Percentiles rank a stretch among this genome's conserved stretches.
These are phyloP conservation scores for Nerophis ophidion DNA, from an alignment of 2,113 vertebrate species.

Conservation along the genomic window DNA sequence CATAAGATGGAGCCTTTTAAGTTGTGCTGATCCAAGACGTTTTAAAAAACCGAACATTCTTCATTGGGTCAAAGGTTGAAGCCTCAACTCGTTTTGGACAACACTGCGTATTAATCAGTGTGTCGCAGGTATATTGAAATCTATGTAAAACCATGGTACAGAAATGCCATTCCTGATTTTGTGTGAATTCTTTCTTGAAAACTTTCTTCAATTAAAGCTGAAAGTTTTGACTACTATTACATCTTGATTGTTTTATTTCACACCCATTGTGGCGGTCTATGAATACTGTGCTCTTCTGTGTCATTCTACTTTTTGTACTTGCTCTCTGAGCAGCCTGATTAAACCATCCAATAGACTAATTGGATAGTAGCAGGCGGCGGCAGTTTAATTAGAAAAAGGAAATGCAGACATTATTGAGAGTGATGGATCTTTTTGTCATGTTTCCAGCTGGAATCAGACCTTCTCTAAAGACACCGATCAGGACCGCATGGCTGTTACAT, in stretches of 20 bases:
- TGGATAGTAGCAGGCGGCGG: not conserved
- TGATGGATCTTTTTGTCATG: conserved; percentile 29
- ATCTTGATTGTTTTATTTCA: no score
- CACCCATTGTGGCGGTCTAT: no score
- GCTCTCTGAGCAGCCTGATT: conserved; percentile 2
- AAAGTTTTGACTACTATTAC: not conserved
- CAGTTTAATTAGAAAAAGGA: conserved; percentile 1
- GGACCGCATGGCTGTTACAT: conserved; percentile 21
- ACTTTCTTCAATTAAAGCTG: not conserved
- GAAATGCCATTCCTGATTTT: not conserved
- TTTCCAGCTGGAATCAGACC: conserved; percentile 52
- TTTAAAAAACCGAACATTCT: no score
- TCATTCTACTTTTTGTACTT: no score
- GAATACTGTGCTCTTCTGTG: not conserved
- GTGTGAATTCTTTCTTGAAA: not conserved
- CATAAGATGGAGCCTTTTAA: no score
- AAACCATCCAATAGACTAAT: conserved; percentile 5
- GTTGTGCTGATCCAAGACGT: no score
- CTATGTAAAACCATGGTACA: no score
- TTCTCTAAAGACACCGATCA: conserved; percentile 20
- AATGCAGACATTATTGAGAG: conserved; percentile 3
- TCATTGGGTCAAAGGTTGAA: no score
- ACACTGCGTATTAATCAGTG: no score
- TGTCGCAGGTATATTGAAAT: no score
- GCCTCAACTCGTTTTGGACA: no score